A percentile compares a stretch with the other conserved stretches of the same genome.
Conservation (phyloP, 1,140 invertebrate genomes). For the Diachasmimorpha longicaudata region DNA sequence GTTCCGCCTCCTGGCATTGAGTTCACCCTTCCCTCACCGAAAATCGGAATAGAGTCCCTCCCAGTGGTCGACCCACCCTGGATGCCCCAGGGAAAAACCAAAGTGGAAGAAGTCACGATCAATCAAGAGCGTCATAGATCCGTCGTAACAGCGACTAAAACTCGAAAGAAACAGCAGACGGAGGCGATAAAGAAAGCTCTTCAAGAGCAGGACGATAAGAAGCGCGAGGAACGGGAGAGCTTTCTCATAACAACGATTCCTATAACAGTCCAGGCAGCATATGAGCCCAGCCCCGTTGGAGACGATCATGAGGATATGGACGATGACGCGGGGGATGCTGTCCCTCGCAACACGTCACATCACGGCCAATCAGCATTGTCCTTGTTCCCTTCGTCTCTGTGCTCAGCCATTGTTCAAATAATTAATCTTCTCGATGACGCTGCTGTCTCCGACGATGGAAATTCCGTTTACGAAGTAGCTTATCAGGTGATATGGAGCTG, state of each 20-base stretch:
- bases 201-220: conserved; percentile 94
- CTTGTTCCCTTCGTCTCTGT: conserved; percentile 95
- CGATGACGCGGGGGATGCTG: conserved; percentile 75
- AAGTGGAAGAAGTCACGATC: conserved; percentile 98
- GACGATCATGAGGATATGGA: conserved; percentile 87
- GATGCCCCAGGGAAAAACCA: conserved; percentile 97
- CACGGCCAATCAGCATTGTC: conserved; percentile 90
- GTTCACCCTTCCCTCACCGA: conserved; percentile 97
- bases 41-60: conserved; percentile 93
- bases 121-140: conserved; percentile 97
- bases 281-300: conserved; percentile 85
- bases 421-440: conserved; percentile 95
- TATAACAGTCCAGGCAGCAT: conserved; percentile 92
- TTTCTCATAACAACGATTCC: conserved; percentile 97
- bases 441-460: conserved; percentile 92
- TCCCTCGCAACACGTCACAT: conserved; percentile 72
- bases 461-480: conserved; percentile 87
- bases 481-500: conserved; percentile 98
- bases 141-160: conserved; percentile 97
- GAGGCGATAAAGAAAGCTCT: conserved; percentile 95
- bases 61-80: conserved; percentile 98
- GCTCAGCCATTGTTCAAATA: conserved; percentile 93
- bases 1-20: conserved; percentile 98
- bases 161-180: conserved; percentile 97
- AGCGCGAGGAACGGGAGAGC: conserved; percentile 90